Base-by-base conservation (phyloP, 2,888 invertebrate genomes). In the Zaprionus obscuricornis region DNA sequence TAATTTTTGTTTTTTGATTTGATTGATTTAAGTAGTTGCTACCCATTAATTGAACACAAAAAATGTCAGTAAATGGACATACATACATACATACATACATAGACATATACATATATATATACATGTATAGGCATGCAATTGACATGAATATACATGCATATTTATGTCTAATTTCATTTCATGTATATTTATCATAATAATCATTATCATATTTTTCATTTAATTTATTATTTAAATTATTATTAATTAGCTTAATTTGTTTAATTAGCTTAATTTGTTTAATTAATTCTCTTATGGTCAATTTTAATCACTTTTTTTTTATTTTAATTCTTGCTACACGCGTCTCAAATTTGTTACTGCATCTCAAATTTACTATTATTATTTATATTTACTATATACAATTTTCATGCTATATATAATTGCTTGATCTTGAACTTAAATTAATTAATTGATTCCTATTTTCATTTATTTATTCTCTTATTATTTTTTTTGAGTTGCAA, bases 31-130 rank as follows among this genome's bases (percentile, higher is more conserved):
- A 70, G 56, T 74, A 67, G 40, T 77, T 58, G 63, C 79, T 79
- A 76, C 51, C 51, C 63, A 66, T 58, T 54, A 67, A 46, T 59
- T 74, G 77, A 81, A 81, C 82, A 84, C 85, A 81, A 76, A 66
- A 56, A 26, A 79, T 81, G 65, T 83, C 79, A 67, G 51, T 67
- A 73, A 74, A 71, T 67, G 79, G 50, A 67, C 67, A 58, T 52
- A 62, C 54, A 49, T 47, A 34, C 20, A 24, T 8, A 8, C 24
- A 24, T 24, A 24, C 24, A 24, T 24, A 24, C n/a, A n/a, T n/a
- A n/a, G n/a, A n/a, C n/a, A n/a, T n/a, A n/a, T n/a, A n/a, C n/a
- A n/a, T n/a, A n/a, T n/a, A n/a, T n/a, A n/a, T n/a, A n/a, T n/a
- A n/a, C n/a, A n/a, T n/a, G n/a, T n/a, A n/a, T n/a, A n/a, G n/a